phyloP scores from a whole-genome alignment of 2,888 invertebrate species.

The Dolichopus griseipennis region DNA sequence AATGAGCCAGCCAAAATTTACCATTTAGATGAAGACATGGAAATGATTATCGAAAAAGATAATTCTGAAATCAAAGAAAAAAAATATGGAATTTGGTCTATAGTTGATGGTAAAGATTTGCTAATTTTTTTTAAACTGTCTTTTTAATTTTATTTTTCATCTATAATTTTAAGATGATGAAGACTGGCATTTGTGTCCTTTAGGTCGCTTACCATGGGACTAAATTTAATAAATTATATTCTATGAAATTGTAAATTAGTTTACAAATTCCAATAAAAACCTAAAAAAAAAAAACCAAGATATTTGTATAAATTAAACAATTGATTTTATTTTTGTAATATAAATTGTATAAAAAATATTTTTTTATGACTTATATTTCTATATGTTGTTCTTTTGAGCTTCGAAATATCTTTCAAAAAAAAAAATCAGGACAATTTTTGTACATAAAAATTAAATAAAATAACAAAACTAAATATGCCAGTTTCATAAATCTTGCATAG shows the following conservation, averaged over 20 bases:
- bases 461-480: not conserved
- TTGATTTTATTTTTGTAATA: not conserved
- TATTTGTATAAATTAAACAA: not conserved
- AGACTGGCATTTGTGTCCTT: not conserved
- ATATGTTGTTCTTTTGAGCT: too few species aligned
- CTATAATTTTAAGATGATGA: not conserved
- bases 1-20: not conserved
- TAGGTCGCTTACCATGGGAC: not conserved
- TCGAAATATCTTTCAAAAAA: not conserved
- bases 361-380: not conserved
- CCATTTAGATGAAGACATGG: not conserved
- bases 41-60: not conserved
- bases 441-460: not conserved
- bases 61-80: conserved; percentile 12
- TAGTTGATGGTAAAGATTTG: conserved; percentile 28
- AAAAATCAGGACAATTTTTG: not conserved
- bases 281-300: too few species aligned
- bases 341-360: not conserved
- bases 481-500: conserved; percentile 58
- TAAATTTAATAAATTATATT: too few species aligned
- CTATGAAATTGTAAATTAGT: too few species aligned
- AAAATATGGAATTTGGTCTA: conserved; percentile 33
- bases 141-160: not conserved
- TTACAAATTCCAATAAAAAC: too few species aligned
- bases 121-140: not conserved